phyloP scores from a whole-genome alignment of 2,888 invertebrate species.

The Baronia brevicornis region DNA sequence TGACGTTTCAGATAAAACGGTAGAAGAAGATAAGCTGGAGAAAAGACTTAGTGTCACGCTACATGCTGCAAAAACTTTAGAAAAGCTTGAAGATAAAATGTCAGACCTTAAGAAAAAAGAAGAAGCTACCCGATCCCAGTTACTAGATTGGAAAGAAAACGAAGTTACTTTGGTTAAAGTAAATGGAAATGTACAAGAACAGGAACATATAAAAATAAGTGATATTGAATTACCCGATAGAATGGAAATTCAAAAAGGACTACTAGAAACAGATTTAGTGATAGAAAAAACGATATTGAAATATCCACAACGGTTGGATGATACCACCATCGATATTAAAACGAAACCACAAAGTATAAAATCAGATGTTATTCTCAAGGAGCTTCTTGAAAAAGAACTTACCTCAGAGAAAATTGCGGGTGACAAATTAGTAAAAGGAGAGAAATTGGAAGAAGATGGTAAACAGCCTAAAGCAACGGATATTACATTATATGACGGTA shows the following conservation, averaged over 20 bases:
- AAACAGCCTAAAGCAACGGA: constrained; percentile 4
- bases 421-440: constrained; percentile 20
- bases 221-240: background rate
- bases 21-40: constrained; percentile 28
- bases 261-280: constrained; percentile 17
- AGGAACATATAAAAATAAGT: constrained; percentile 1
- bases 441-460: constrained; percentile 13
- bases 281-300: constrained; percentile 19
- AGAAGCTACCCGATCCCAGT: constrained; percentile 21
- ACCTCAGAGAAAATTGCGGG: constrained; percentile 32
- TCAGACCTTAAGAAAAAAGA: constrained; percentile 50
- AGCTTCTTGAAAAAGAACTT: constrained; percentile 43
- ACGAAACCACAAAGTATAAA: constrained; percentile 30
- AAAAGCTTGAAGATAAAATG: constrained; percentile 65
- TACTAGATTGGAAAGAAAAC: constrained; percentile 3
- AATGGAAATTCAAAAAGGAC: background rate
- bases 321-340: constrained; percentile 34
- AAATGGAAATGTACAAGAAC: background rate
- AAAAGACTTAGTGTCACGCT: constrained; percentile 40
- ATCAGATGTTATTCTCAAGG: constrained; percentile 32
- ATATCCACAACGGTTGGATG: constrained; percentile 22
- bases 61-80: constrained; percentile 58
- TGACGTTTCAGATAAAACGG: constrained; percentile 61
- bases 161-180: background rate
- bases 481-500: constrained; percentile 16